Conservation (phyloP, 2,797 vertebrate genomes). For the Limosa lapponica region DNA sequence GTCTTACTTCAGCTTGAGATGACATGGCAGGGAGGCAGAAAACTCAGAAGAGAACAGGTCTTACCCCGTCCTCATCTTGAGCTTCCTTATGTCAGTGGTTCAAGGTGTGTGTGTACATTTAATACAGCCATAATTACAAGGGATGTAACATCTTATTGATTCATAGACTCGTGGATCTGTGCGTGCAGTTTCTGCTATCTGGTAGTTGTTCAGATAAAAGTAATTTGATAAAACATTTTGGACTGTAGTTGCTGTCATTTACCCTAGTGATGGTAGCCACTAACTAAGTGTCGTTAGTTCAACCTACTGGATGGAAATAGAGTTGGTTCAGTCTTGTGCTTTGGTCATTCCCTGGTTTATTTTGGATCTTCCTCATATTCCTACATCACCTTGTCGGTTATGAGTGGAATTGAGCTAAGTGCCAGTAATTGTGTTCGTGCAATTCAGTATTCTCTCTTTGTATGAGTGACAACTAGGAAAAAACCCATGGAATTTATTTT, state of each 20-base stretch:
- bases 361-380: not conserved
- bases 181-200: not conserved
- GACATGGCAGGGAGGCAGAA: slow-evolving; percentile 26
- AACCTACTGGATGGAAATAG: not conserved
- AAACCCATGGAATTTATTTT: not conserved
- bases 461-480: not conserved
- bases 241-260: not conserved
- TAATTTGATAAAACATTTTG: slow-evolving; percentile 43
- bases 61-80: slow-evolving; percentile 8
- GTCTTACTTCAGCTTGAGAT: not conserved
- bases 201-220: slow-evolving; percentile 47
- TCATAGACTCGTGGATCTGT: not conserved
- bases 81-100: slow-evolving; percentile 15
- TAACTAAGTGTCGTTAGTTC: not conserved
- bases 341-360: not conserved
- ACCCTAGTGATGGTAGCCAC: not conserved
- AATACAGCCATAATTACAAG: not conserved
- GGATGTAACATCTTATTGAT: not conserved
- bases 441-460: not conserved
- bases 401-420: not conserved
- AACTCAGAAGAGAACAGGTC: slow-evolving; percentile 18
- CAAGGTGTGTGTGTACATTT: not conserved
- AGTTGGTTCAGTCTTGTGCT: not conserved
- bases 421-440: not conserved
- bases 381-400: not conserved